Evolutionary conservation across 2,797 vertebrate species (phyloP).

Genomic region (Oreochromis mossambicus): DNA sequence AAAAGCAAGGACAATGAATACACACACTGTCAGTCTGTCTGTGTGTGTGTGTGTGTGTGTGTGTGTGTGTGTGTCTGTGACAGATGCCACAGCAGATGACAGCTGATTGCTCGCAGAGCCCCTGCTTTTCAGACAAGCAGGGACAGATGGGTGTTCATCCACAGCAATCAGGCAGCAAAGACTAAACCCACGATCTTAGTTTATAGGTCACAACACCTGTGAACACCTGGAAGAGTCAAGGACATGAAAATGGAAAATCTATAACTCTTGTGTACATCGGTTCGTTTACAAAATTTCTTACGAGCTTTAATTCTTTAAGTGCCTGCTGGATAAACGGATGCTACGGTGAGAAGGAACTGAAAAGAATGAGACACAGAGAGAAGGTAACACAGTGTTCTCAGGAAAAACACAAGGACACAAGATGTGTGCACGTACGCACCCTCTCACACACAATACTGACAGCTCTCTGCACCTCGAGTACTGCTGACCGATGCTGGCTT

Average conservation of each 20-base stretch:
- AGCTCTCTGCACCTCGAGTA: neutral
- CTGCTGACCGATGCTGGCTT: neutral
- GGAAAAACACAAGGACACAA: neutral
- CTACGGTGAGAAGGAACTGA: neutral
- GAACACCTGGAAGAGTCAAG: neutral
- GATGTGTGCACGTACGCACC: neutral
- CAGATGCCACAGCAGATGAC: constrained; percentile 34
- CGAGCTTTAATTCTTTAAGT: neutral
- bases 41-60: neutral
- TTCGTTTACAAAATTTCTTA: neutral
- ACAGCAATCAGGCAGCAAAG: neutral
- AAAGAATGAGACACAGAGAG: neutral
- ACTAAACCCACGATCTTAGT: neutral
- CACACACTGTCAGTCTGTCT: neutral
- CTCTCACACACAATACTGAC: neutral
- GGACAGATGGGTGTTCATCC: constrained; percentile 27
- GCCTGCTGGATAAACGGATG: neutral
- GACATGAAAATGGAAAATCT: neutral
- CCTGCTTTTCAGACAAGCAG: constrained; percentile 1
- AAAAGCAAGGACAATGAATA: neutral
- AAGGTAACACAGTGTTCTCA: constrained; percentile 20
- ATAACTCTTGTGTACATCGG: neutral
- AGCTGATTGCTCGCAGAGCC: constrained; percentile 20
- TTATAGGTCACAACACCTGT: neutral
- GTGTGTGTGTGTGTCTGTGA: neutral